Base-by-base conservation (phyloP, 2,797 vertebrate genomes). In the Dipus sagitta region DNA sequence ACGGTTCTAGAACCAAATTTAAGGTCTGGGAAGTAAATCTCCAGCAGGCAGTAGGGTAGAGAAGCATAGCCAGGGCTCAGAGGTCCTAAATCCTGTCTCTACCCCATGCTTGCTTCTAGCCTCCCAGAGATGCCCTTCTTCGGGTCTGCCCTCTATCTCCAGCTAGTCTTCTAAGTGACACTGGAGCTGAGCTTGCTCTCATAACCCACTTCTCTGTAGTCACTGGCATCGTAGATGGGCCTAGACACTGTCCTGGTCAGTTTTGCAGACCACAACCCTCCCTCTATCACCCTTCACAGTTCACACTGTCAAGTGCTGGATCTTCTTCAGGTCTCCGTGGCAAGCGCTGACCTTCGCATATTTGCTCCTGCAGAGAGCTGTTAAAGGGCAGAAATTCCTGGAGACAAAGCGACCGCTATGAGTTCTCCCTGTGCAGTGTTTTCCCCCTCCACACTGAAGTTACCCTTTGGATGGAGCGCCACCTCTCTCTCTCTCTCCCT, bases 31-130 rank as follows among this genome's bases (percentile, higher is more conserved):
- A 80, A 24, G 14, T 21, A 21, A 68, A 38, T 26, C 8, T 38
- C 23, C 20, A 79, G 30, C 23, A 38, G 6, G 24, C 15, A 30
- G 9, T 0, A n/a, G n/a, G 6, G 18, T 34, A 30, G 23, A 7
- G 54, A 42, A 24, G 54, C 60, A 60, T 13, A 26, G 42, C 1
- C 12, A 4, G 38, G n/a, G 47, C 11, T 2, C 68, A 60, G 10
- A 11, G 7, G 21, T n/a, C n/a, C 54, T 17, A 21, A 65, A 38
- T 20, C 70, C 4, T 21, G 10, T 42, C 32, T 64, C 34, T 23
- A 1, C 32, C 15, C 18, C 13, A 18, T 3, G 7, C 7, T 2
- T 3, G 6, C 12, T 47, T 74, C 30, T 10, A 28, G 4, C 1
- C n/a, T 52, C 52, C 14, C 17, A 30, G 24, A 67, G 28, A 74